phyloP scores from a whole-genome alignment of 2,113 vertebrate species.

The Zosterops pallidus region DNA sequence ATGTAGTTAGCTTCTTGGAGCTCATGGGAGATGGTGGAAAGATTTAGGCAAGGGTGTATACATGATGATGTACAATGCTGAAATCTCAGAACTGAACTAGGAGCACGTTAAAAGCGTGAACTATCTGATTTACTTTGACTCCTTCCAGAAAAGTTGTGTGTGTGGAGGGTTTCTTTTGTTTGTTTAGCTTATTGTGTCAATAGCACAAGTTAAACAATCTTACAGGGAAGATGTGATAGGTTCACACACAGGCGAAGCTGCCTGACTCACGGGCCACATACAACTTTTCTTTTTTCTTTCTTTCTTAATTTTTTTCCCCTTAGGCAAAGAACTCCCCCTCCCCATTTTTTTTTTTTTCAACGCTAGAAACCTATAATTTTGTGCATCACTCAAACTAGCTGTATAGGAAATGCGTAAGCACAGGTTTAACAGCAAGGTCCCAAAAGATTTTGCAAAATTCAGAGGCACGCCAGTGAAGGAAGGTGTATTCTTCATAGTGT shows the following conservation, averaged over 20 bases:
- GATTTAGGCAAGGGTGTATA: not conserved
- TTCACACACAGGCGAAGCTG: not conserved
- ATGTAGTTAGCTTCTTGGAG: not conserved
- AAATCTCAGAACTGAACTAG: not conserved
- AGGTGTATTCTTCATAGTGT: conserved; percentile 70
- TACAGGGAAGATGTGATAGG: not conserved
- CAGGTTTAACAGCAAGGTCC: conserved; percentile 73
- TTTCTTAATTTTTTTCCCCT: not conserved
- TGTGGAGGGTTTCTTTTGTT: conserved; percentile 19
- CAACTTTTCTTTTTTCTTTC: not conserved
- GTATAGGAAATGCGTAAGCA: conserved; percentile 76
- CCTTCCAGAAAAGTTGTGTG: conserved; percentile 12
- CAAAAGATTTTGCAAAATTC: conserved; percentile 75
- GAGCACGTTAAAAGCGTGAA: not conserved
- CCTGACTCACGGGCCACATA: not conserved
- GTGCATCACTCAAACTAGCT: conserved; percentile 73
- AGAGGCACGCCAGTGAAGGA: conserved; percentile 63
- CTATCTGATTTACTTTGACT: not conserved
- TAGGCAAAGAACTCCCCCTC: conserved; percentile 50
- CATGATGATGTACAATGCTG: not conserved
- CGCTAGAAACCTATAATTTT: conserved; percentile 75
- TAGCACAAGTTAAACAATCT: conserved; percentile 26
- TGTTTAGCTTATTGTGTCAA: conserved; percentile 47
- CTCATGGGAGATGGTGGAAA: not conserved
- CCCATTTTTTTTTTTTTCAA: conserved; percentile 26